These are phyloP conservation scores for Lycia hirtaria DNA, from an alignment of 2,888 invertebrate species.

Conservation along the genomic window DNA sequence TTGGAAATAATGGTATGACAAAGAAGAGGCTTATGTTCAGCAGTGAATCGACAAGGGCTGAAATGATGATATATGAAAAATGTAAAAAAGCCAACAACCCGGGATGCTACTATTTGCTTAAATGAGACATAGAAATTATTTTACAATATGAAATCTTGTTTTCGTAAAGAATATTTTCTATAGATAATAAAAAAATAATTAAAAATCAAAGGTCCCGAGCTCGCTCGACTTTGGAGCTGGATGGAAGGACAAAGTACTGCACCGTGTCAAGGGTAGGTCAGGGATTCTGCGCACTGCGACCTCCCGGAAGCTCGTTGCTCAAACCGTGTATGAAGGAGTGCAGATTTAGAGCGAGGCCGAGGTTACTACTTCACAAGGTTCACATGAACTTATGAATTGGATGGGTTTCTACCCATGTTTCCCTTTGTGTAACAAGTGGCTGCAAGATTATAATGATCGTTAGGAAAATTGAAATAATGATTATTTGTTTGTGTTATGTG, in stretches of 20 bases:
- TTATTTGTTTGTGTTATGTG: no score
- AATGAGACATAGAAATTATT: no score
- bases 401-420: no score
- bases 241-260: slow-evolving; percentile 73
- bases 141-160: no score
- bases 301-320: slow-evolving; percentile 25
- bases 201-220: slow-evolving; percentile 20
- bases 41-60: no score
- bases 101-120: no score
- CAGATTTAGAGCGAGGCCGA: slow-evolving; percentile 29
- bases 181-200: no score
- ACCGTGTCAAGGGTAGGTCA: slow-evolving; percentile 79
- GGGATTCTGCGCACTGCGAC: slow-evolving; percentile 76
- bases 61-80: no score
- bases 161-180: no score
- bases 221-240: slow-evolving; percentile 20
- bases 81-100: no score
- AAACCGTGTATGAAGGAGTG: slow-evolving; percentile 18
- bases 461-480: not conserved
- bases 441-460: not conserved
- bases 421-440: slow-evolving; percentile 27
- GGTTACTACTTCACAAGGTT: slow-evolving; percentile 22
- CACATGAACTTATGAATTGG: slow-evolving; percentile 11
- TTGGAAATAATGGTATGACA: no score
- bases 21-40: no score